Conservation (phyloP, 2,888 invertebrate genomes). For the Rhagonycha lutea region DNA sequence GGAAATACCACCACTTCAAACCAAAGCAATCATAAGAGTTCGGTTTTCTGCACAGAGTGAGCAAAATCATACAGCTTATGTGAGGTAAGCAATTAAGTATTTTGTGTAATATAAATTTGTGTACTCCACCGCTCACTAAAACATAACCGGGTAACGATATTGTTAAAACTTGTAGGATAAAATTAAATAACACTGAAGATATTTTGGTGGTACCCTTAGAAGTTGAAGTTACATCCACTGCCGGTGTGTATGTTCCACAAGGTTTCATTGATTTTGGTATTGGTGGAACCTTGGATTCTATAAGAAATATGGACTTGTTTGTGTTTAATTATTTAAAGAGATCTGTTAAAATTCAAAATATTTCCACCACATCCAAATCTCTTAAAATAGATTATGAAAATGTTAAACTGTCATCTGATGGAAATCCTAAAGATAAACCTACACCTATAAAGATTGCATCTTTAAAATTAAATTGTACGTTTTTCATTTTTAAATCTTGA, state of each 20-base stretch:
- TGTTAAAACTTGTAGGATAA: slow-evolving; percentile 60
- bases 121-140: neutral
- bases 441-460: slow-evolving; percentile 64
- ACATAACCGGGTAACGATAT: neutral
- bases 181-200: slow-evolving; percentile 69
- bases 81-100: slow-evolving; percentile 59
- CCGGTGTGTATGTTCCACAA: slow-evolving; percentile 79
- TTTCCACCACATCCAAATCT: slow-evolving; percentile 67
- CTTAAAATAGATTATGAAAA: slow-evolving; percentile 70
- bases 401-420: slow-evolving; percentile 67
- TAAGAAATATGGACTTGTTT: slow-evolving; percentile 63
- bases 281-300: slow-evolving; percentile 70
- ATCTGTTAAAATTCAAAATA: slow-evolving; percentile 67
- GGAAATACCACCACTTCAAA: slow-evolving; percentile 88
- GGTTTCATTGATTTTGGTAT: slow-evolving; percentile 82
- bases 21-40: slow-evolving; percentile 86
- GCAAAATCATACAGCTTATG: slow-evolving; percentile 84
- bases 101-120: neutral
- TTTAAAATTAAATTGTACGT: slow-evolving; percentile 73
- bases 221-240: slow-evolving; percentile 72
- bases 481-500: neutral
- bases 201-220: slow-evolving; percentile 81
- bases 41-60: slow-evolving; percentile 76
- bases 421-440: slow-evolving; percentile 53
- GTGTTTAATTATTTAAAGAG: slow-evolving; percentile 70